Evolutionary conservation across 1,140 invertebrate genomes (phyloP).

Genomic region (Drosophila equinoxialis): DNA sequence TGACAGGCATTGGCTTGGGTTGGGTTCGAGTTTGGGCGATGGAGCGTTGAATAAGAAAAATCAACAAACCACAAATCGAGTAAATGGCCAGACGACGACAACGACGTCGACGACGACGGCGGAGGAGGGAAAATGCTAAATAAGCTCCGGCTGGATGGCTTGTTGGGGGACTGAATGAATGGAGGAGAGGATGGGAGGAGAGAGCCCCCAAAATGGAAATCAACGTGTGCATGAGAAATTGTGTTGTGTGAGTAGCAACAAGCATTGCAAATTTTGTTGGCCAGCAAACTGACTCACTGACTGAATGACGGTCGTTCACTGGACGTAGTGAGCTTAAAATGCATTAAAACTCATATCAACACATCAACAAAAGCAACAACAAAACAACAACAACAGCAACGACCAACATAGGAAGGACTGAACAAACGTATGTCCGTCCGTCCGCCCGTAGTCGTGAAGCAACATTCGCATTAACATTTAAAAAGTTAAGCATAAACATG

Average conservation of each 20-base stretch:
- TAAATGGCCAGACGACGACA: conserved; percentile 37
- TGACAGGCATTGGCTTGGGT: conserved; percentile 22
- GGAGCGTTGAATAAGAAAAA: conserved; percentile 67
- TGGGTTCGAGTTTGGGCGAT: conserved; percentile 35
- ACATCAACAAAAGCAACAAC: conserved; percentile 12
- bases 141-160: conserved; percentile 40
- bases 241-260: conserved; percentile 53
- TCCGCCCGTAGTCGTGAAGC: conserved; percentile 12
- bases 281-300: conserved; percentile 20
- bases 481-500: conserved; percentile 70
- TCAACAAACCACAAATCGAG: conserved; percentile 65
- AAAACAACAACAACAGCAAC: conserved; percentile 4
- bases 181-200: too few species aligned
- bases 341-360: conserved; percentile 52
- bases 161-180: not conserved
- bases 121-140: conserved; percentile 49
- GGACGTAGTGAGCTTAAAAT: conserved; percentile 52
- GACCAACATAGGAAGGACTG: conserved; percentile 1
- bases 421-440: not conserved
- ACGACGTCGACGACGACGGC: not conserved
- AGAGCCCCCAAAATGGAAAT: conserved; percentile 54
- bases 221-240: conserved; percentile 55
- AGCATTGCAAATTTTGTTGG: conserved; percentile 60
- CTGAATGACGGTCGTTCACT: not conserved
- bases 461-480: conserved; percentile 63